These are phyloP conservation scores for Spilogale gracilis DNA, from an alignment of 2,113 vertebrate species.

Conservation along the genomic window DNA sequence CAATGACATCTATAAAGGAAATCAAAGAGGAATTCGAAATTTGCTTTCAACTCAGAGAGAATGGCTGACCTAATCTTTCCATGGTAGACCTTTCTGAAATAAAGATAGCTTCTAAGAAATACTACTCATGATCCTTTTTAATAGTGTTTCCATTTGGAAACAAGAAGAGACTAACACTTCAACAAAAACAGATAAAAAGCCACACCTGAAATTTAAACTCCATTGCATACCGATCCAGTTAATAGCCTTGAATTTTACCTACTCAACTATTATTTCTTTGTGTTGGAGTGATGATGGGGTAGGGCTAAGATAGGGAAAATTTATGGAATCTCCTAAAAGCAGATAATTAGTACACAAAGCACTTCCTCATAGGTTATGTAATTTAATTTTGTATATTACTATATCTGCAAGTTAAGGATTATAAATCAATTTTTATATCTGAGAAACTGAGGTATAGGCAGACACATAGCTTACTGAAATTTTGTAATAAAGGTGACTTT, in stretches of 20 bases:
- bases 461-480: neutral
- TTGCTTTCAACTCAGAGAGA: neutral
- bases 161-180: neutral
- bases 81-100: neutral
- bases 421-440: neutral
- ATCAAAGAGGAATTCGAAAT: neutral
- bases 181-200: neutral
- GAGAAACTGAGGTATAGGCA: neutral
- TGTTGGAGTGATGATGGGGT: neutral
- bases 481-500: neutral
- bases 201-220: neutral
- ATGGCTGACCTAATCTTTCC: neutral
- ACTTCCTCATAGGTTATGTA: neutral
- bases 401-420: neutral
- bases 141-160: neutral
- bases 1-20: neutral
- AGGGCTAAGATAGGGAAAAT: neutral
- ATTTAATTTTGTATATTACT: constrained; percentile 1
- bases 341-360: neutral
- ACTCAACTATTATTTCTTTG: neutral
- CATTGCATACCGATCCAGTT: neutral
- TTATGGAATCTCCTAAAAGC: neutral
- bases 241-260: neutral
- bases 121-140: neutral
- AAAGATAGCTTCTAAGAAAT: neutral